Percentiles rank a stretch among this genome's conserved stretches.
phyloP scores from a whole-genome alignment of 2,888 invertebrate species.

The Meiosimyza decipiens region DNA sequence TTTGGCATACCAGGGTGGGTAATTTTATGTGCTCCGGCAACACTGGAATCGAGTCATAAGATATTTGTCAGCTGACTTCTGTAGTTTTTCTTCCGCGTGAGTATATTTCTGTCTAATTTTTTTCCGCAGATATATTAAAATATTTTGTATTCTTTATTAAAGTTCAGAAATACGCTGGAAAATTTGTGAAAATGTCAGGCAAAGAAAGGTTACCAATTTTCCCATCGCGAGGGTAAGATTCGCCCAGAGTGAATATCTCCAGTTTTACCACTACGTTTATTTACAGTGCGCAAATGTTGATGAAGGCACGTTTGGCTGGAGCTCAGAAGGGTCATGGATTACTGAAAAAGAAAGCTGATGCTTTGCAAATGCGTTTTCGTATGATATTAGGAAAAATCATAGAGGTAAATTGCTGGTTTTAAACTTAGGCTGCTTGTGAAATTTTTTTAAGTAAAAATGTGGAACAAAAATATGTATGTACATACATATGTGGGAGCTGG shows the following conservation, averaged over 20 bases:
- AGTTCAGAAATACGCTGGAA: slow-evolving; percentile 12
- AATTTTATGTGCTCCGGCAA: too few relatives aligned
- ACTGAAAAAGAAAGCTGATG: slow-evolving; percentile 99
- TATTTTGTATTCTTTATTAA: slow-evolving; percentile 27
- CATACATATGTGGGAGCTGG: too few relatives aligned
- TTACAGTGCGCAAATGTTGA: slow-evolving; percentile 94
- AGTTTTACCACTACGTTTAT: too few relatives aligned
- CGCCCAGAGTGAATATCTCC: background rate
- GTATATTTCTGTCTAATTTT: slow-evolving; percentile 36
- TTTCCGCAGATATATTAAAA: slow-evolving; percentile 19
- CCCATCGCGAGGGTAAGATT: slow-evolving; percentile 89
- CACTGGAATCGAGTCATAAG: slow-evolving; percentile 48
- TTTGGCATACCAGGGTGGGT: too few relatives aligned
- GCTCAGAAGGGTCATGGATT: slow-evolving; percentile 99
- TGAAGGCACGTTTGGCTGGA: slow-evolving; percentile 96
- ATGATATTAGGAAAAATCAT: slow-evolving; percentile 97
- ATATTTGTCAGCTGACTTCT: slow-evolving; percentile 59
- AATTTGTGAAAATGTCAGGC: slow-evolving; percentile 77
- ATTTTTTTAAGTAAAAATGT: too few relatives aligned
- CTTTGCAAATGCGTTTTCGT: slow-evolving; percentile 97
- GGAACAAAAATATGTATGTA: too few relatives aligned
- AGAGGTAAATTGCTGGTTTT: slow-evolving; percentile 74
- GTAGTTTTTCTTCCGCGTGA: slow-evolving; percentile 47
- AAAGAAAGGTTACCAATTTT: slow-evolving; percentile 91
- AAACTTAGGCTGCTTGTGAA: too few relatives aligned